A percentile compares a stretch with the other conserved stretches of the same genome.
These are phyloP conservation scores for Ischnura elegans DNA, from an alignment of 2,888 invertebrate genomes.

Conservation along the genomic window DNA sequence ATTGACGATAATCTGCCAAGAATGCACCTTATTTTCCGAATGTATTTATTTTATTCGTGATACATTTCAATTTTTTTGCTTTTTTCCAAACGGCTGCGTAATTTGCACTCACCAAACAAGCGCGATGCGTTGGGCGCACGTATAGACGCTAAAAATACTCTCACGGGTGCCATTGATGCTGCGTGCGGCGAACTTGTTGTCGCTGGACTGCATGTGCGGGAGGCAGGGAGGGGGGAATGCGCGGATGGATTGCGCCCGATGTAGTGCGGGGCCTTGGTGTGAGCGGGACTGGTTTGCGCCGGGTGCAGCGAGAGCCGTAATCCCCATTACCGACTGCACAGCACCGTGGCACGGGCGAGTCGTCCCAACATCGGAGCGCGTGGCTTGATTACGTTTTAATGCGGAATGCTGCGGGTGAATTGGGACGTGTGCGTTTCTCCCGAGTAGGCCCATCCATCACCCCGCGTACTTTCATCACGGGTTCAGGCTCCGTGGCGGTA, in stretches of 20 bases:
- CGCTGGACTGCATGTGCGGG: background rate
- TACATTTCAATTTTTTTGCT: too few relatives aligned
- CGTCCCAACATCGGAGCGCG: background rate
- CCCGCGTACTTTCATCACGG: background rate
- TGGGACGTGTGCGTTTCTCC: background rate
- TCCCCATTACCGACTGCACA: conserved; percentile 18
- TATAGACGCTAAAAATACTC: background rate
- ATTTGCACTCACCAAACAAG: background rate
- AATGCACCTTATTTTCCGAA: too few relatives aligned
- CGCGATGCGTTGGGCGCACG: background rate
- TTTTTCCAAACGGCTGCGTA: too few relatives aligned
- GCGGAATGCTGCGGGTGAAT: conserved; percentile 7
- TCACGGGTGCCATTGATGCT: background rate
- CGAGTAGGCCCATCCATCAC: background rate
- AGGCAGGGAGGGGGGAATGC: background rate
- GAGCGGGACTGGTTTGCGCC: background rate
- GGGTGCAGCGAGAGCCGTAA: background rate
- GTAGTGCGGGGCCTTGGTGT: background rate
- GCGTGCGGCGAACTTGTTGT: background rate
- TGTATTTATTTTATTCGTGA: too few relatives aligned
- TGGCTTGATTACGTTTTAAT: conserved; percentile 46
- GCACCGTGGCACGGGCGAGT: background rate
- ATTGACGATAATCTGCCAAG: too few relatives aligned
- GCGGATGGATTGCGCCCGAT: background rate
- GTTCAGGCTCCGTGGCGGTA: background rate